Conservation (phyloP, 2,888 invertebrate genomes). For the Platycheirus albimanus region DNA sequence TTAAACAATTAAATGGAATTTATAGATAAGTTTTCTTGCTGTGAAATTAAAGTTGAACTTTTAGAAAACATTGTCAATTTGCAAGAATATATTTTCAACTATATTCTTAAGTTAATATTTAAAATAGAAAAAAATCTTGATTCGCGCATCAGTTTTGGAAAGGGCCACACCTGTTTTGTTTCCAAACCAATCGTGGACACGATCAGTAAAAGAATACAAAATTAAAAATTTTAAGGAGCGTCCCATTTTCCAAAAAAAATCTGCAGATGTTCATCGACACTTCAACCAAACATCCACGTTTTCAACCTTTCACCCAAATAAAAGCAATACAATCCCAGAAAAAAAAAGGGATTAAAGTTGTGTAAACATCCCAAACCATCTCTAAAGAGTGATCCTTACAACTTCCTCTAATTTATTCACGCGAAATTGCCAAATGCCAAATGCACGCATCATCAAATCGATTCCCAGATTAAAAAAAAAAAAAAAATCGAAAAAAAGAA, state of each 20-base stretch:
- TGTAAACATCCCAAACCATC: slow-evolving; percentile 62
- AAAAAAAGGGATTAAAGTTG: slow-evolving; percentile 52
- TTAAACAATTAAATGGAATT: too few species aligned
- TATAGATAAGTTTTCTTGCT: too few species aligned
- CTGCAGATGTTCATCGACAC: slow-evolving; percentile 57
- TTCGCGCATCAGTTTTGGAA: too few species aligned
- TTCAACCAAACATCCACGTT: slow-evolving; percentile 4
- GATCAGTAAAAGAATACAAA: too few species aligned
- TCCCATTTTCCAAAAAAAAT: not conserved
- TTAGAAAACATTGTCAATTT: too few species aligned
- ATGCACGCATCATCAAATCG: slow-evolving; percentile 68
- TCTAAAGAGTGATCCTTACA: slow-evolving; percentile 34
- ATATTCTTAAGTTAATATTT: too few species aligned
- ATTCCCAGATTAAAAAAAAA: slow-evolving; percentile 24
- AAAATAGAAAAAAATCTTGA: too few species aligned
- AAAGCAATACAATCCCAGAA: not conserved
- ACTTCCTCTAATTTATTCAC: slow-evolving; percentile 70
- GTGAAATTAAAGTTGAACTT: too few species aligned
- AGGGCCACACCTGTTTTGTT: too few species aligned
- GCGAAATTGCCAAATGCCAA: slow-evolving; percentile 64
- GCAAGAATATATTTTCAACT: too few species aligned
- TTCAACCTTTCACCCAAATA: slow-evolving; percentile 51
- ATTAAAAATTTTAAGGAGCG: too few species aligned
- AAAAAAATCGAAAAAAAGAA: slow-evolving; percentile 14
- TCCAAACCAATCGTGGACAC: too few species aligned